Base-by-base conservation (phyloP, 92 coral and sea anemone genomes). In the Parazoanthus darwini region DNA sequence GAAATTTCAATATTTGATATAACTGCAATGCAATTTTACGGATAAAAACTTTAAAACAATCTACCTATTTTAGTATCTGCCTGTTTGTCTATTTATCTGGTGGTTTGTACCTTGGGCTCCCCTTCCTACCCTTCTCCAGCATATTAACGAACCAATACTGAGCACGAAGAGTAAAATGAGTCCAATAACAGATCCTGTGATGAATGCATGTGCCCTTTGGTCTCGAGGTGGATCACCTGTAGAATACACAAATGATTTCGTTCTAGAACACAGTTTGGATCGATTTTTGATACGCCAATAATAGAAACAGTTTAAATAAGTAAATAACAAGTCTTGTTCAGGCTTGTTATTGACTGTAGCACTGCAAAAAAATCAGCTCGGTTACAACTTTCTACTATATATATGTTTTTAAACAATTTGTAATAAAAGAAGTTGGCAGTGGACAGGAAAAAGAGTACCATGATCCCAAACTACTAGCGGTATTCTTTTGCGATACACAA, bases 161-260 rank as follows among this genome's bases (percentile, higher is more conserved):
- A 81, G 58, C 13, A 66, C 5, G 15, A 81, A 81, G 0, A 81
- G 44, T 3, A 81, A 16, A 6, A 56, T 36, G 26, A 81, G 73
- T 23, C 85, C 85, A 36, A 81, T 36, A 35, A 81, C 73, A 29
- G 85, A 81, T 63, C 73, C 85, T 10, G 85, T 36, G 50, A 81
- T 81, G 42, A 81, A 81, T 1, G 74, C 48, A 5, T 36, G 73
- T 35, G 85, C 48, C 6, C 26, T n/a, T 23, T 63, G 46, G 15
- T 81, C 85, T 0, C 74, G 3, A n/a, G 73, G 50, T 59, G 5
- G 29, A 11, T 16, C 51, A 56, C 20, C 85, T 81, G 54, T 81
- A 42, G 46, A 22, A 81, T 4, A 20, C 18, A 13, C 16, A 54
- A 14, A 7, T 2, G 20, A 54, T 1, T 54, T 11, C 0, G 2